A percentile compares a stretch with the other conserved stretches of the same genome.
These are phyloP conservation scores for Acanthis flammea DNA, from an alignment of 2,797 vertebrate species.

Conservation along the genomic window DNA sequence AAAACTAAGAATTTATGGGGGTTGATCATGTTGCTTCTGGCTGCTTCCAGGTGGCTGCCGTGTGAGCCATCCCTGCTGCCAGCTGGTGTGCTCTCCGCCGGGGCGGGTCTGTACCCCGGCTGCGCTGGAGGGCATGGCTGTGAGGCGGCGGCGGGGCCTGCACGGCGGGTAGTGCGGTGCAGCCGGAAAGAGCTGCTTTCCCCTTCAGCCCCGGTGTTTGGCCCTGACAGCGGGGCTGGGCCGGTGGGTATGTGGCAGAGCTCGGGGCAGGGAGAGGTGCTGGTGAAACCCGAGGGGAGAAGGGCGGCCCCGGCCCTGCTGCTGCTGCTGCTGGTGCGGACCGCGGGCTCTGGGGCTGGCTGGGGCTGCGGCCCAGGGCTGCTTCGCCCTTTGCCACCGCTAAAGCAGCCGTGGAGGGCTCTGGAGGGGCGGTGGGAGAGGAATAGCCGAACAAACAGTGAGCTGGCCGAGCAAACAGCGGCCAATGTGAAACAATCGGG, in stretches of 20 bases:
- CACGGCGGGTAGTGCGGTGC: rapidly evolving
- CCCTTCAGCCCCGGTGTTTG: background rate
- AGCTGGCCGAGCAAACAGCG: slow-evolving; percentile 4
- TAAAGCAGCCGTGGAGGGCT: background rate
- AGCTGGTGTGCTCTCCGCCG: background rate
- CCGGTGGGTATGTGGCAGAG: background rate
- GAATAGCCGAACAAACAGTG: background rate
- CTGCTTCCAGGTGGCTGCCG: background rate
- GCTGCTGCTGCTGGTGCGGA: background rate
- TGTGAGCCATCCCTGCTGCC: background rate
- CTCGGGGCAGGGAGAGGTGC: background rate
- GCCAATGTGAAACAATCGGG: background rate
- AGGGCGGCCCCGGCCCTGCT: rapidly evolving
- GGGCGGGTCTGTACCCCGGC: background rate
- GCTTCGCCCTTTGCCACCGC: background rate
- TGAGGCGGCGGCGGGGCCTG: rapidly evolving
- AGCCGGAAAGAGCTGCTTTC: background rate
- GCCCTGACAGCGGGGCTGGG: background rate
- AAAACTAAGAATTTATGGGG: rapidly evolving
- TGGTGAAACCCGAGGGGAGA: background rate
- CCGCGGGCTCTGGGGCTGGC: background rate
- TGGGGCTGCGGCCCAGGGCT: background rate
- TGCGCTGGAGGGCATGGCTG: background rate
- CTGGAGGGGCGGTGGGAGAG: background rate
- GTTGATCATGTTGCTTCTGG: background rate